phyloP scores from a whole-genome alignment of 2,797 vertebrate species.

The Myiotriccus ornatus region DNA sequence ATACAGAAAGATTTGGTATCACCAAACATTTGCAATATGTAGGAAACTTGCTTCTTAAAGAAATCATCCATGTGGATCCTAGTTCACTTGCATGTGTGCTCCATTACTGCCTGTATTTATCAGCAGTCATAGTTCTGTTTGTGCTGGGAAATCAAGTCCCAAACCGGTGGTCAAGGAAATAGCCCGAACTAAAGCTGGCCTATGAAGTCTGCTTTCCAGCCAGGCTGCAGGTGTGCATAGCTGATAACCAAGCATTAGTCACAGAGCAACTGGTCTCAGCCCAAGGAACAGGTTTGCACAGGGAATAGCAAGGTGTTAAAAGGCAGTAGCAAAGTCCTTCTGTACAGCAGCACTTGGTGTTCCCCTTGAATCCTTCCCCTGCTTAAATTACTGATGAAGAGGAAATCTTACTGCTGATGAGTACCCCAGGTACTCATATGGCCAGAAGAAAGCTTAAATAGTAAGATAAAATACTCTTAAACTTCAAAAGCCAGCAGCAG shows the following conservation, averaged over 20 bases:
- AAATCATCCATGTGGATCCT: not conserved
- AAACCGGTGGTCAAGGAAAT: not conserved
- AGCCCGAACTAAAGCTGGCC: not conserved
- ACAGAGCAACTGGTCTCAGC: not conserved
- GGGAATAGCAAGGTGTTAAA: not conserved
- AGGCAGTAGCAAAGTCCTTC: not conserved
- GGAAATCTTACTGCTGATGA: not conserved
- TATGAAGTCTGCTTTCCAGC: rapidly evolving
- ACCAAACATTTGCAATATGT: not conserved
- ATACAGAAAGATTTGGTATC: not conserved
- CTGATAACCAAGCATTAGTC: not conserved
- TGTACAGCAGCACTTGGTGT: not conserved
- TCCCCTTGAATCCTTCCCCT: not conserved
- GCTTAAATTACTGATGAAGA: not conserved
- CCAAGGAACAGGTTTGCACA: not conserved
- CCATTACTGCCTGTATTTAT: rapidly evolving
- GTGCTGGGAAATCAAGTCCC: not conserved
- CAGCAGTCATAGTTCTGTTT: not conserved
- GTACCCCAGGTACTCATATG: not conserved
- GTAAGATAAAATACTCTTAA: not conserved
- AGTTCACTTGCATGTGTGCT: not conserved
- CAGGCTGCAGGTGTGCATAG: not conserved
- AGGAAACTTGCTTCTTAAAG: not conserved
- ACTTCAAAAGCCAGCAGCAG: not conserved
- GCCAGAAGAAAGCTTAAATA: not conserved